Evolutionary conservation across 2,888 invertebrate genomes (phyloP).

Genomic region (Anodontia alba): DNA sequence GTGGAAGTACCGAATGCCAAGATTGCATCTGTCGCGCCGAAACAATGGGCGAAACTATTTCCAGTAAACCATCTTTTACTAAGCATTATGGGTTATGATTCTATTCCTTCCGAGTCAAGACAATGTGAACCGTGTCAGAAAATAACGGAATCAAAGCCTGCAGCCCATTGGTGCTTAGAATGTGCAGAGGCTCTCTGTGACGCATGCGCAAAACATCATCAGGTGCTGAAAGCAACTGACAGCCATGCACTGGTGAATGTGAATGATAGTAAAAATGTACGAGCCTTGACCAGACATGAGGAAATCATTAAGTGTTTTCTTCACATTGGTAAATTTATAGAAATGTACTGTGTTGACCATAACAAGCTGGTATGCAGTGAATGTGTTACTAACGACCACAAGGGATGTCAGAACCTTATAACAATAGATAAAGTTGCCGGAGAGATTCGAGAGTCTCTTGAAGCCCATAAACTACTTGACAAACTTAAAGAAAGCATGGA

Average conservation of each 20-base stretch:
- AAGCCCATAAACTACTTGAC: conserved; percentile 57
- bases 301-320: conserved; percentile 49
- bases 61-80: conserved; percentile 55
- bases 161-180: conserved; percentile 53
- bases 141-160: conserved; percentile 42
- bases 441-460: conserved; percentile 57
- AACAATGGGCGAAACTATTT: conserved; percentile 54
- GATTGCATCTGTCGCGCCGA: conserved; percentile 10
- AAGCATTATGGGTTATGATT: conserved; percentile 49
- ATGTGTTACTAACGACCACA: conserved; percentile 44
- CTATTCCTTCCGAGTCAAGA: conserved; percentile 30
- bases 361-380: conserved; percentile 56
- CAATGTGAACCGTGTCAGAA: conserved; percentile 52
- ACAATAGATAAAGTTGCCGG: conserved; percentile 54
- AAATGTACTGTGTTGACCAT: conserved; percentile 59
- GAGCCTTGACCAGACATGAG: conserved; percentile 29
- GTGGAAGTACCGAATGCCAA: conserved; percentile 34
- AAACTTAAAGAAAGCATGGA: conserved; percentile 59
- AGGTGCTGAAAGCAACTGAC: conserved; percentile 50
- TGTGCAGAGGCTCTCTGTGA: conserved; percentile 54
- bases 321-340: conserved; percentile 45
- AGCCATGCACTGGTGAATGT: conserved; percentile 46
- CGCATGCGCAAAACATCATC: conserved; percentile 51
- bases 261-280: conserved; percentile 33
- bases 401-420: conserved; percentile 49